A percentile compares a stretch with the other conserved stretches of the same genome.
Evolutionary conservation across 2,888 invertebrate genomes (phyloP).

Genomic region (Conops quadrifasciatus): DNA sequence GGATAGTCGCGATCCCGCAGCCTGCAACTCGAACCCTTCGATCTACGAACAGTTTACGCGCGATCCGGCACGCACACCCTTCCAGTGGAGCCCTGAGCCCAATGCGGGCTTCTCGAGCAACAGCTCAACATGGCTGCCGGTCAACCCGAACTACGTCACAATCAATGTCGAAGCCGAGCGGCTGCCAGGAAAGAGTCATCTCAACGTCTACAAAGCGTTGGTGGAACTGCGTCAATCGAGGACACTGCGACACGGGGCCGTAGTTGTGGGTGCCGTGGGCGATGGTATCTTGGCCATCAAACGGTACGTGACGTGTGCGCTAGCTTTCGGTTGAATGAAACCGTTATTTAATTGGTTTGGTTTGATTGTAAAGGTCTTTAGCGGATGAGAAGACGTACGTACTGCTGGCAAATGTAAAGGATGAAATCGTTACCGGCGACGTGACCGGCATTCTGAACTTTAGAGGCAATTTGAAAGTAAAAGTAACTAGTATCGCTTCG

Average conservation of each 20-base stretch:
- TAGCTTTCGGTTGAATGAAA: neutral
- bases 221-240: constrained; percentile 60
- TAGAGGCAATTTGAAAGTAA: constrained; percentile 48
- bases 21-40: constrained; percentile 66
- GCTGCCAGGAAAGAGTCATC: constrained; percentile 66
- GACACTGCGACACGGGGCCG: constrained; percentile 54
- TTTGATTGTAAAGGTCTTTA: constrained; percentile 42
- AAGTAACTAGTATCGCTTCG: constrained; percentile 53
- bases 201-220: constrained; percentile 70
- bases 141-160: constrained; percentile 69
- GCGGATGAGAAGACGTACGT: constrained; percentile 60
- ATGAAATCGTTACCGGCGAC: constrained; percentile 55
- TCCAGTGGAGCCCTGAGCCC: constrained; percentile 69
- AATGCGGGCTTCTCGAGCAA: constrained; percentile 62
- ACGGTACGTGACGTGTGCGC: constrained; percentile 47
- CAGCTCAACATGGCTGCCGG: constrained; percentile 60
- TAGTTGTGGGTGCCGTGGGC: constrained; percentile 52
- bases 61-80: constrained; percentile 72
- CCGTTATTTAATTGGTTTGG: neutral
- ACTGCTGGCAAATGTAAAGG: constrained; percentile 66
- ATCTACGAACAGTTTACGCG: constrained; percentile 70
- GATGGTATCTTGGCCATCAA: constrained; percentile 57
- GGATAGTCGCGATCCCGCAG: constrained; percentile 68
- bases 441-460: constrained; percentile 52
- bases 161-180: constrained; percentile 70